phyloP scores from a whole-genome alignment of 2,797 vertebrate genomes.

The Parotocinclus haroldoi region DNA sequence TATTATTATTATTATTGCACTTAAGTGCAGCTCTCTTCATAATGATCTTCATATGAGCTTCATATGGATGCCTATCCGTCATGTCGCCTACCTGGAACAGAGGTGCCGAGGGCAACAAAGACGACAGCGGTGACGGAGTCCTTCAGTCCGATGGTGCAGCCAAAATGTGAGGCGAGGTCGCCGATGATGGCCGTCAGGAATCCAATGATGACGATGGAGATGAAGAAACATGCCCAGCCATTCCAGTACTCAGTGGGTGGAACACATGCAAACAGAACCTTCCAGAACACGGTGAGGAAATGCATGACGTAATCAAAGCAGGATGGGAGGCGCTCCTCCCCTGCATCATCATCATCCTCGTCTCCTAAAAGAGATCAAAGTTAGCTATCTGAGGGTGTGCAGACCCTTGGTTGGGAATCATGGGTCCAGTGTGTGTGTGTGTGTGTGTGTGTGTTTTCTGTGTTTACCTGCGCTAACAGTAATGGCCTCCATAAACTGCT shows the following conservation, averaged over 20 bases:
- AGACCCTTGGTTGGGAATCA: too few relatives aligned
- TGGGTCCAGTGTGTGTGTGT: neutral
- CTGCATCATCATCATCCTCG: constrained; percentile 92
- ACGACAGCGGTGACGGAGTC: constrained; percentile 94
- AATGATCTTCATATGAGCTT: neutral
- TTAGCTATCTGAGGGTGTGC: too few relatives aligned
- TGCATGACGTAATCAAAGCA: constrained; percentile 99
- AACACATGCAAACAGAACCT: constrained; percentile 95
- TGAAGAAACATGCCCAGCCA: constrained; percentile 90
- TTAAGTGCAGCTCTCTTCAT: too few relatives aligned
- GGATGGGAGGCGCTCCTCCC: constrained; percentile 90
- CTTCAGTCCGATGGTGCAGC: constrained; percentile 97
- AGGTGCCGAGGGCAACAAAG: constrained; percentile 95
- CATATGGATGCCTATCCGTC: too few relatives aligned
- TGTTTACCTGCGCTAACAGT: constrained; percentile 93
- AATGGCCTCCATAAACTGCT: constrained; percentile 98
- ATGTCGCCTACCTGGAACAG: constrained; percentile 82
- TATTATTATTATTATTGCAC: too few relatives aligned
- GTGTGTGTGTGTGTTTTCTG: constrained; percentile 59
- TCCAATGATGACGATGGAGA: constrained; percentile 91
- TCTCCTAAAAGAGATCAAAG: constrained; percentile 62
- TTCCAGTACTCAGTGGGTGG: constrained; percentile 94
- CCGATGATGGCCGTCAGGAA: constrained; percentile 93
- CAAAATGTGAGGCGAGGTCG: constrained; percentile 93
- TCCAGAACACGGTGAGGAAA: constrained; percentile 99